Evolutionary conservation across 30 jellyfish, hydroid and myxozoan species (phyloP).

Genomic region (Aurelia aurita complex sp. Pacific): DNA sequence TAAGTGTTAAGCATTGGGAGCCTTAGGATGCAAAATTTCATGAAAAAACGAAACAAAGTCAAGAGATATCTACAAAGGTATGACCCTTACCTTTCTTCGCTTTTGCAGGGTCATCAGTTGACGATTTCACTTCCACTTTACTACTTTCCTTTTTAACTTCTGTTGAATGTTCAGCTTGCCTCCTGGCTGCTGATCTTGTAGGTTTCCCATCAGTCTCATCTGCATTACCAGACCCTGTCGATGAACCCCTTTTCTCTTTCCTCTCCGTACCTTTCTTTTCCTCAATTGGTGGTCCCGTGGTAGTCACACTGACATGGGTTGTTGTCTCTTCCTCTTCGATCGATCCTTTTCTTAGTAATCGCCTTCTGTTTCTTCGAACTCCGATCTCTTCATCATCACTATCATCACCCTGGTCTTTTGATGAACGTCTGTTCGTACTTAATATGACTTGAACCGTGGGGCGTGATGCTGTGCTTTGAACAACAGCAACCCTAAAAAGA

Average conservation of each 20-base stretch:
- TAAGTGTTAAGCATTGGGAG: too few relatives aligned
- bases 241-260: constrained; percentile 22
- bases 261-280: constrained; percentile 6
- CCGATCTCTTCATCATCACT: constrained; percentile 56
- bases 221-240: constrained; percentile 2
- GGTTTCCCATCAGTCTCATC: constrained; percentile 43
- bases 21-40: too few relatives aligned
- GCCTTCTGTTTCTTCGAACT: constrained; percentile 39
- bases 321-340: constrained; percentile 45
- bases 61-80: too few relatives aligned
- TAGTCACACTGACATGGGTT: constrained; percentile 49
- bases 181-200: constrained; percentile 10
- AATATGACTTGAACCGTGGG: constrained; percentile 51
- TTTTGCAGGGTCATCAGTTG: constrained; percentile 26
- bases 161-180: constrained; percentile 10
- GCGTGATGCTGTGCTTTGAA: constrained; percentile 26
- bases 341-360: constrained; percentile 54
- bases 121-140: not conserved
- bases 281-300: constrained; percentile 13
- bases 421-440: constrained; percentile 29
- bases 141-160: not conserved
- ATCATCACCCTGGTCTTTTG: constrained; percentile 38
- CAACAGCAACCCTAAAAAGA: constrained; percentile 26
- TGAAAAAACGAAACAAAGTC: too few relatives aligned
- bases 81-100: constrained; percentile 18